These are phyloP conservation scores for Eonycteris spelaea DNA, from an alignment of 2,113 vertebrate species.

Conservation along the genomic window DNA sequence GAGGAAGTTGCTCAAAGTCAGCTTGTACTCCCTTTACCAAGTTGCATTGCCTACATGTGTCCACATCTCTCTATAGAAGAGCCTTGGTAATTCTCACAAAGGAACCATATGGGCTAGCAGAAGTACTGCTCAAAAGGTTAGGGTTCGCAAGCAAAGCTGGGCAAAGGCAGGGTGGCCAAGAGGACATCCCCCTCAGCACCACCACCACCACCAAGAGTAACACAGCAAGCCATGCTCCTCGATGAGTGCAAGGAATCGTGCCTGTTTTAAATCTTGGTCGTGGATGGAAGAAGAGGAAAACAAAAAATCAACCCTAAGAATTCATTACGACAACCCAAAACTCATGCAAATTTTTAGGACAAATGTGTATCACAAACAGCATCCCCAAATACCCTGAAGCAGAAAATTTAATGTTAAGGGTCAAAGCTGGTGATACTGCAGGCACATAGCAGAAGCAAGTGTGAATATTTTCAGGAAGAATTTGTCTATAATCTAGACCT, in stretches of 20 bases:
- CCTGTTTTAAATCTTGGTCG: background rate
- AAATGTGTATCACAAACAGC: background rate
- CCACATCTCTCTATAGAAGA: background rate
- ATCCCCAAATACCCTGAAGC: background rate
- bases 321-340: background rate
- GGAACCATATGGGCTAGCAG: background rate
- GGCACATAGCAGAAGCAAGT: background rate
- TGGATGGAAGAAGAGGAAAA: background rate
- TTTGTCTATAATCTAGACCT: background rate
- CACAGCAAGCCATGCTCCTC: background rate
- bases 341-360: background rate
- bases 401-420: background rate
- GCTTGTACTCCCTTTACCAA: background rate
- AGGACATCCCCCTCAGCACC: too few relatives aligned
- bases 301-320: background rate
- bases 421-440: background rate
- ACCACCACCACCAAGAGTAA: background rate
- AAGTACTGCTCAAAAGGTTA: background rate
- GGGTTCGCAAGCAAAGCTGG: background rate
- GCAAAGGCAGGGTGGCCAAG: background rate
- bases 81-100: background rate
- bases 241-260: background rate
- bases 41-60: accelerated
- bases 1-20: background rate
- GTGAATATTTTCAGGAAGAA: background rate